A percentile compares a stretch with the other conserved stretches of the same genome.
These are phyloP conservation scores for Monarcha castaneiventris DNA, from an alignment of 2,113 vertebrate genomes.

Conservation along the genomic window DNA sequence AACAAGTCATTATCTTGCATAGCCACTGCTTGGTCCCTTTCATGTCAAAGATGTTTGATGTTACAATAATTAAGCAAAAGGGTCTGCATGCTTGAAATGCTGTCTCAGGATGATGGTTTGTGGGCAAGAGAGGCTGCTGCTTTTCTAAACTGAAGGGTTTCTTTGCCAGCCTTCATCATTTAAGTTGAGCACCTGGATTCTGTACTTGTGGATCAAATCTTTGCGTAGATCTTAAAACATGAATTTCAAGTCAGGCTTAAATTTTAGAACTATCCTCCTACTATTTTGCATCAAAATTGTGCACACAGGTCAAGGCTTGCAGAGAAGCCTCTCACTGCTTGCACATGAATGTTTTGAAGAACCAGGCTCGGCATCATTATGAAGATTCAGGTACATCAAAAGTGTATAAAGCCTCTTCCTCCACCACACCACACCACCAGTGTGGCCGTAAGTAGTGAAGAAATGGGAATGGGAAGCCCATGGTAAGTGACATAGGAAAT, in stretches of 20 bases:
- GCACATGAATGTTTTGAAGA: neutral
- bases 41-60: conserved; percentile 45
- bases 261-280: neutral
- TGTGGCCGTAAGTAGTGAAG: neutral
- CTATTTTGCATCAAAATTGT: neutral
- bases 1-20: conserved; percentile 59
- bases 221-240: neutral
- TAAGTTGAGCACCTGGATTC: neutral
- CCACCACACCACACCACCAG: neutral
- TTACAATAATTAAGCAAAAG: conserved; percentile 55
- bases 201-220: neutral
- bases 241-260: neutral
- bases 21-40: conserved; percentile 63
- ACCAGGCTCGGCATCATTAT: neutral
- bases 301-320: neutral
- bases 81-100: conserved; percentile 13
- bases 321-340: neutral
- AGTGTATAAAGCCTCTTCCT: neutral
- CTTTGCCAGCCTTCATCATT: neutral
- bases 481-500: neutral
- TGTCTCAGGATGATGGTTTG: neutral
- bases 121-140: conserved; percentile 10
- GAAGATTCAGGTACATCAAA: neutral
- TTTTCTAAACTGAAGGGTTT: neutral
- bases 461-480: neutral